These are phyloP conservation scores for Chloropsis hardwickii DNA, from an alignment of 2,113 vertebrate species.

Conservation along the genomic window DNA sequence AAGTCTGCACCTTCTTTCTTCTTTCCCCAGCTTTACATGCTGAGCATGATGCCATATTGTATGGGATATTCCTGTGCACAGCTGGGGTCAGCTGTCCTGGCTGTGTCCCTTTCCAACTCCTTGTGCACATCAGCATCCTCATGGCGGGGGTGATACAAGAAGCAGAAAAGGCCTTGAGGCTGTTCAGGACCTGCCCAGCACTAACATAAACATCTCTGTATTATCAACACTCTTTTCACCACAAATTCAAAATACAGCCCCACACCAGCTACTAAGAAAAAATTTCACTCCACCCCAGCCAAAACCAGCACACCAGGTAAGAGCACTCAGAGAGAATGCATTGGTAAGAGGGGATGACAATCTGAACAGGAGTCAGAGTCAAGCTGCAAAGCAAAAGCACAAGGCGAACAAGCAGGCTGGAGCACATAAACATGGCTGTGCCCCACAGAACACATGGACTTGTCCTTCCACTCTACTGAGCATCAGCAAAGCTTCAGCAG, in stretches of 20 bases:
- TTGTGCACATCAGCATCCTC: not conserved
- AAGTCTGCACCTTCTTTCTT: not conserved
- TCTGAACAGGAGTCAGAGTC: not conserved
- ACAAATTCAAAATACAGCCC: not conserved
- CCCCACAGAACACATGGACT: not conserved
- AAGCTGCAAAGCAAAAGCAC: not conserved
- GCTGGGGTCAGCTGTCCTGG: not conserved
- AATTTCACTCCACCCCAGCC: not conserved
- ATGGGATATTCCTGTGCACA: not conserved
- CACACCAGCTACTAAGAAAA: not conserved
- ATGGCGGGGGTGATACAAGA: fast-evolving
- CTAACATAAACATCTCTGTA: not conserved
- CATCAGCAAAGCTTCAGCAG: not conserved
- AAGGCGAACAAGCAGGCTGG: not conserved
- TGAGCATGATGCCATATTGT: not conserved
- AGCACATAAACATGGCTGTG: not conserved
- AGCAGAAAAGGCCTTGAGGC: not conserved
- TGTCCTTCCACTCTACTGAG: not conserved
- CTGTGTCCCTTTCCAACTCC: not conserved
- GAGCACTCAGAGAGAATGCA: not conserved
- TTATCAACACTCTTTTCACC: not conserved
- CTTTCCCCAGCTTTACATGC: not conserved
- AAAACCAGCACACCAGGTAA: not conserved
- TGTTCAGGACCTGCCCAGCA: not conserved
- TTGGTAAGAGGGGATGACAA: not conserved